Base-by-base conservation (phyloP, 2,888 invertebrate species). In the Drosophila setosimentum region DNA sequence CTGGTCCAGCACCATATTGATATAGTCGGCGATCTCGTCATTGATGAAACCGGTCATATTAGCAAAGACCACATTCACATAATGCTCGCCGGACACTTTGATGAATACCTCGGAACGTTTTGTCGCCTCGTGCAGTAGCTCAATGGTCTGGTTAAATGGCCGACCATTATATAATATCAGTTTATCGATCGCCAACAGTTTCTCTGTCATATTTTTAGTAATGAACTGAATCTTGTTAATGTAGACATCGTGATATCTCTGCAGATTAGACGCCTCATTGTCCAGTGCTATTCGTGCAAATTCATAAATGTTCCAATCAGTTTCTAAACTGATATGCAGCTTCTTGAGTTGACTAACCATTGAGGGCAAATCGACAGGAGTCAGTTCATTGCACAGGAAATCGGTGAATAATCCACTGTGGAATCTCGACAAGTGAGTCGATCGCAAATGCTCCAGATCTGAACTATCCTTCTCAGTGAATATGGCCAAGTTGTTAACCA, bases 61-160 rank as follows among this genome's bases (percentile, higher is more conserved):
- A 2, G 92, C 93, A 2, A 96, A 96, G 88, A 96, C 96, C 81
- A 94, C 93, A 83, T 94, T 94, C 37, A 97, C 94, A 76, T 95
- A 94, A 33, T 93, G 93, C 0, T 95, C 94, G 10, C 97, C 97
- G 64, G 95, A 94, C 18, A 93, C 93, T 80, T 95, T 95, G 59
- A 98, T 94, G 90, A 95, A 96, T 0, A 91, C 76, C 93, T 97
- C 96, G 0, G 97, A 96, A 32, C 94, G 94, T 65, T 94, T 93
- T 11, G 96, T 95, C 92, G 97, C 96, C 30, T 93, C 90, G 67
- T 96, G 94, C 60, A 97, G 94, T 71, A 94, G 93, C 2, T 94
- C 91, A 79, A 98, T 95, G 42, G 97, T 96, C 16, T 95, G 95
- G 68, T 94, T 93, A 92, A 97, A 95, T 1, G 73, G 30, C 0